Conservation (phyloP, 2,888 invertebrate species). For the Crepidodera aurea region DNA sequence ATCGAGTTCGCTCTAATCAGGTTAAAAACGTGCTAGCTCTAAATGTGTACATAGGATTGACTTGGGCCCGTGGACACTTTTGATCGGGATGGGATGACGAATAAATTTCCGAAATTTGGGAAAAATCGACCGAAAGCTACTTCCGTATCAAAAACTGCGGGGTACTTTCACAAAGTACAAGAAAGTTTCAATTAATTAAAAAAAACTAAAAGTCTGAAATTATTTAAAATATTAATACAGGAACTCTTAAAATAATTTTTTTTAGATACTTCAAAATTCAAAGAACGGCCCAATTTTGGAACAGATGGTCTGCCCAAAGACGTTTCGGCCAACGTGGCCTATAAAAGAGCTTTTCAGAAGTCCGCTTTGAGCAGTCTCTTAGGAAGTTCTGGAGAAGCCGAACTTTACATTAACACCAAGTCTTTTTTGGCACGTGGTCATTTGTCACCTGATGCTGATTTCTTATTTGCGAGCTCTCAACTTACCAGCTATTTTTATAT, state of each 20-base stretch:
- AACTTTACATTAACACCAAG: constrained; percentile 53
- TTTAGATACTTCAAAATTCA: constrained; percentile 51
- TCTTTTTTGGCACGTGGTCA: constrained; percentile 62
- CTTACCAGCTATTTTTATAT: constrained; percentile 64
- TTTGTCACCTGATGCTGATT: constrained; percentile 65
- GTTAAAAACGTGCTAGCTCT: too few species aligned
- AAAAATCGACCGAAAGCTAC: too few species aligned
- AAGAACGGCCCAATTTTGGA: constrained; percentile 55
- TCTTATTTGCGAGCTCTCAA: constrained; percentile 62
- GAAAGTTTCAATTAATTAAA: too few species aligned
- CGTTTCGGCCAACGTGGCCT: constrained; percentile 46
- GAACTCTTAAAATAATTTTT: constrained; percentile 26
- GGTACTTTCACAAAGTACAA: too few species aligned
- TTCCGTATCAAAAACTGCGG: too few species aligned
- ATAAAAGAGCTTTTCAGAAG: constrained; percentile 55
- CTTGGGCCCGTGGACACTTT: too few species aligned
- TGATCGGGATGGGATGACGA: too few species aligned
- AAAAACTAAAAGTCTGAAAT: too few species aligned
- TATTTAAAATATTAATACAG: too few species aligned
- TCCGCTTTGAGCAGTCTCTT: constrained; percentile 54
- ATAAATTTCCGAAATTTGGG: too few species aligned
- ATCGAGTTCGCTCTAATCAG: too few species aligned
- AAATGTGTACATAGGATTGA: too few species aligned
- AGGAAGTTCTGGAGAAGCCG: constrained; percentile 49
- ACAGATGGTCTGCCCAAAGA: constrained; percentile 52